Evolutionary conservation across 64 coral and sea anemone species (phyloP).

Genomic region (Cladopsammia gracilis): DNA sequence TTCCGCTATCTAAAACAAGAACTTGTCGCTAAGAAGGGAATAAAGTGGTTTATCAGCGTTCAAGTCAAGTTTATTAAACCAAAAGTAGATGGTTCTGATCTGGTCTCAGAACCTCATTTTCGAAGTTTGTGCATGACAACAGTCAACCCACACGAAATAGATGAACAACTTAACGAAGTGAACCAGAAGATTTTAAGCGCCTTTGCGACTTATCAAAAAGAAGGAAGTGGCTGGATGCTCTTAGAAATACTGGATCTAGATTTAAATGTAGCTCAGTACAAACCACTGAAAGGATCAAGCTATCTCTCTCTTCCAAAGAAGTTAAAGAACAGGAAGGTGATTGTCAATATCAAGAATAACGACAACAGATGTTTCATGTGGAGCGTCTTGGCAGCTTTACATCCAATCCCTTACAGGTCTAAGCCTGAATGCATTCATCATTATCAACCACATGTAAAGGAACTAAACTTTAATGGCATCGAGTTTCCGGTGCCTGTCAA

Average conservation of each 20-base stretch:
- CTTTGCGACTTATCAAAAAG: constrained; percentile 1
- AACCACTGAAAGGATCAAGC: constrained; percentile 39
- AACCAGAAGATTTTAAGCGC: constrained; percentile 40
- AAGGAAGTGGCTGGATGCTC: constrained; percentile 54
- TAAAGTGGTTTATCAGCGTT: constrained; percentile 63
- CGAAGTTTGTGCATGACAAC: constrained; percentile 34
- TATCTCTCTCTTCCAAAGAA: constrained; percentile 30
- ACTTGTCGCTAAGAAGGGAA: neutral
- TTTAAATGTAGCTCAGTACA: constrained; percentile 51
- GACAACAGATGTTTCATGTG: constrained; percentile 73
- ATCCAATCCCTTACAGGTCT: neutral
- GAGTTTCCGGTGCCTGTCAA: constrained; percentile 38
- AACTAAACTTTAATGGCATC: constrained; percentile 56
- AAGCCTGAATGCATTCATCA: constrained; percentile 10
- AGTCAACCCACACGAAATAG: constrained; percentile 21
- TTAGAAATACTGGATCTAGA: constrained; percentile 36
- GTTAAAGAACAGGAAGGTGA: constrained; percentile 37
- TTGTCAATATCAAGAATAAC: constrained; percentile 63
- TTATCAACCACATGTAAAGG: constrained; percentile 25
- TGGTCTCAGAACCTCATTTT: constrained; percentile 51
- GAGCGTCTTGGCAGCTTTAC: constrained; percentile 34
- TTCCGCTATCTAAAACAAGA: neutral
- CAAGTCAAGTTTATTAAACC: constrained; percentile 52
- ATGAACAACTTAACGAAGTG: neutral
- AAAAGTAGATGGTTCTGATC: constrained; percentile 26